A percentile compares a stretch with the other conserved stretches of the same genome.
Evolutionary conservation across 2,797 vertebrate genomes (phyloP).

Genomic region (Chrysocyon brachyurus): DNA sequence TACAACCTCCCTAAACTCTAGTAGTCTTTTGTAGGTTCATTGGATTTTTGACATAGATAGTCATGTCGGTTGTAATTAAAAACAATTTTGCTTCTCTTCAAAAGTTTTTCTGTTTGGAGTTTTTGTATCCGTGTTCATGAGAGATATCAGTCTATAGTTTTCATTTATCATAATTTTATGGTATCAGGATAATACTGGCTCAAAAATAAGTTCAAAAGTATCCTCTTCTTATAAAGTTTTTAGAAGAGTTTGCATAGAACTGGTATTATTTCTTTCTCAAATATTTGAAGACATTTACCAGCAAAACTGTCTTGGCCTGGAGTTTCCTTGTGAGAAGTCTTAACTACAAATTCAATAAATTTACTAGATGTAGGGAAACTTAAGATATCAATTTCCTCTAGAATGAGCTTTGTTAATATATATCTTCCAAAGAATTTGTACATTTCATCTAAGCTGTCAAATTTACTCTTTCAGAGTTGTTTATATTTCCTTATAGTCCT

Average conservation of each 20-base stretch:
- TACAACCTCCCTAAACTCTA: neutral
- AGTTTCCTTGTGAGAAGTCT: slow-evolving; percentile 6
- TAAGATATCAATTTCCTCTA: neutral
- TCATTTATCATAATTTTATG: neutral
- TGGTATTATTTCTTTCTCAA: neutral
- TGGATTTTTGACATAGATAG: neutral
- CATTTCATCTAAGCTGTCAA: neutral
- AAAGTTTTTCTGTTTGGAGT: neutral
- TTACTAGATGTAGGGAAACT: neutral
- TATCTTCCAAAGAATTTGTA: neutral
- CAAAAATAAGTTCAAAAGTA: neutral
- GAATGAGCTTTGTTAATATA: neutral
- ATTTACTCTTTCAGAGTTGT: neutral
- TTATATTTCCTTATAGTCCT: neutral
- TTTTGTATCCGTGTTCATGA: neutral
- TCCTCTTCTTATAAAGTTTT: neutral
- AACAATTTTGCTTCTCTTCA: neutral
- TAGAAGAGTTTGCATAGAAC: neutral
- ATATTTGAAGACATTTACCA: neutral
- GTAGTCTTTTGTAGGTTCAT: neutral
- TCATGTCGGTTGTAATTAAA: neutral
- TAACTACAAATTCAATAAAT: neutral
- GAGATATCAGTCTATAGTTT: neutral
- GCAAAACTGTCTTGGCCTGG: neutral
- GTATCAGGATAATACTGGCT: neutral